Conservation (phyloP, 1,140 invertebrate genomes). For the Himalopsyche phryganea region DNA sequence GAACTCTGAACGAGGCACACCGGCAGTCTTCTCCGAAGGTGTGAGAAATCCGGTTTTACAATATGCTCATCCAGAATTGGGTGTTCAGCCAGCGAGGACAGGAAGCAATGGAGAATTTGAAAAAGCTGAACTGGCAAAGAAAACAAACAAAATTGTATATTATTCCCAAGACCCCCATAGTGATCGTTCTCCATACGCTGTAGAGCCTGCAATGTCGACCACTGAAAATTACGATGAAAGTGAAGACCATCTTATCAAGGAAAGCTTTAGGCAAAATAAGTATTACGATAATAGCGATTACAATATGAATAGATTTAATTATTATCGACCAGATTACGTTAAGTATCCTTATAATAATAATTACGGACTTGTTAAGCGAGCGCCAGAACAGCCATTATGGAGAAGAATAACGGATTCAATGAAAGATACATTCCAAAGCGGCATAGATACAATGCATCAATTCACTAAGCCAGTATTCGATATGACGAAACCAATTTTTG, state of each 20-base stretch:
- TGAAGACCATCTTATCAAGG: constrained; percentile 50
- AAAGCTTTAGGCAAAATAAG: constrained; percentile 49
- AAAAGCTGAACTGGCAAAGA: constrained; percentile 43
- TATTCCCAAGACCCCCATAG: constrained; percentile 41
- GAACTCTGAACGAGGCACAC: constrained; percentile 46
- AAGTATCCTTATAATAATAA: constrained; percentile 50
- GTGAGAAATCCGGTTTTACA: constrained; percentile 69
- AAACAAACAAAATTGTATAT: constrained; percentile 43
- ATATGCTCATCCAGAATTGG: constrained; percentile 74
- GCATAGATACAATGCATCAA: constrained; percentile 66
- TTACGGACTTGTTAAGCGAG: constrained; percentile 52
- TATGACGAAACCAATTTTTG: constrained; percentile 56
- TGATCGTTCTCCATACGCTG: constrained; percentile 43
- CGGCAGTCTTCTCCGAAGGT: constrained; percentile 61
- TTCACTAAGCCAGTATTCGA: constrained; percentile 48
- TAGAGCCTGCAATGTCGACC: constrained; percentile 39
- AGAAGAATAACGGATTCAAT: constrained; percentile 67
- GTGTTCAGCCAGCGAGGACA: constrained; percentile 68
- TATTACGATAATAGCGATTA: constrained; percentile 53
- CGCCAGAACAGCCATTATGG: constrained; percentile 64
- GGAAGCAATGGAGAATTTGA: constrained; percentile 35
- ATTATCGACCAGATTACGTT: constrained; percentile 46
- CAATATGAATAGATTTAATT: constrained; percentile 52
- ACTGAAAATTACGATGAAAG: constrained; percentile 51
- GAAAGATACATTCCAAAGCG: constrained; percentile 66